Evolutionary conservation across 2,888 invertebrate species (phyloP).

Genomic region (Ennomos quercinarius): DNA sequence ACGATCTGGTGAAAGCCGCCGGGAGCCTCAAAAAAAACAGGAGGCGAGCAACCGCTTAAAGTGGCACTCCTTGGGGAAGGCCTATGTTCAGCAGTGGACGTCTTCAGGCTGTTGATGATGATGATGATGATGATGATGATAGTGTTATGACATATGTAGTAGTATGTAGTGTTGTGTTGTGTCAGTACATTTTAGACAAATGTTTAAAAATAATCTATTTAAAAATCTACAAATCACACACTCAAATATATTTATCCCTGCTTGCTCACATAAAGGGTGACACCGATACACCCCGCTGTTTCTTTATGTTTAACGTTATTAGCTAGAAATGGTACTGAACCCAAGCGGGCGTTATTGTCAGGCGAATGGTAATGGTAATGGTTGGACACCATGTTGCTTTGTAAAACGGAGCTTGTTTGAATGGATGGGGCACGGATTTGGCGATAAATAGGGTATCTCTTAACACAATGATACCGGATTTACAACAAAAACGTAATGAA

Average conservation of each 20-base stretch:
- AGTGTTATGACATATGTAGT: no score
- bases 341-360: conserved; percentile 75
- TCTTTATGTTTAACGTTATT: conserved; percentile 81
- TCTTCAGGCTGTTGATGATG: no score
- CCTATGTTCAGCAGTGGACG: no score
- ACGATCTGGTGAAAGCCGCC: no score
- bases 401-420: conserved; percentile 51
- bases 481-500: background rate
- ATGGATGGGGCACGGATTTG: conserved; percentile 45
- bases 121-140: no score
- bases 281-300: conserved; percentile 79
- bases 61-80: no score
- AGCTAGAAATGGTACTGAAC: conserved; percentile 74
- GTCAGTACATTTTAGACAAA: no score
- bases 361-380: conserved; percentile 81
- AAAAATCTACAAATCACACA: conserved; percentile 35
- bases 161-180: no score
- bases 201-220: conserved; percentile 36
- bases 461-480: background rate
- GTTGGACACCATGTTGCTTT: conserved; percentile 76
- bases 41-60: no score
- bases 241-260: conserved; percentile 56
- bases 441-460: background rate
- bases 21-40: no score
- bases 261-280: conserved; percentile 74